Conservation (phyloP, 2,113 vertebrate species). For the Heloderma charlesbogerti region DNA sequence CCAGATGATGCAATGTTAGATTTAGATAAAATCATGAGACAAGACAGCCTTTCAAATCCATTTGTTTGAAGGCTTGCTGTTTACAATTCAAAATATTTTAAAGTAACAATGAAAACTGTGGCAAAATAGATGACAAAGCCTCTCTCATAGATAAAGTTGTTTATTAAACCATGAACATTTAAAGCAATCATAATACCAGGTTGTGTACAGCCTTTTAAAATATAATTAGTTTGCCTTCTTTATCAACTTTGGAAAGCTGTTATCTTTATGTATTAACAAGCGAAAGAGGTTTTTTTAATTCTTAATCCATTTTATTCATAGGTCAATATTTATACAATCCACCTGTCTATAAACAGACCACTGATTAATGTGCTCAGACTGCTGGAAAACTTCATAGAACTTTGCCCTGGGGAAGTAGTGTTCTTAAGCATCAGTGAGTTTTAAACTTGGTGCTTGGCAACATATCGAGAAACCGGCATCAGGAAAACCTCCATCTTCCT, state of each 20-base stretch:
- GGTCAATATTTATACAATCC: slow-evolving; percentile 62
- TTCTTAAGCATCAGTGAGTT: slow-evolving; percentile 55
- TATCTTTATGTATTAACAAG: slow-evolving; percentile 55
- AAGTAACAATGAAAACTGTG: neutral
- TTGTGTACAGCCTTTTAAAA: slow-evolving; percentile 1
- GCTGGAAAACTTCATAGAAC: slow-evolving; percentile 59
- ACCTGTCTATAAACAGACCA: slow-evolving; percentile 55
- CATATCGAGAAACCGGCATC: slow-evolving; percentile 47
- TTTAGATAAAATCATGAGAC: neutral
- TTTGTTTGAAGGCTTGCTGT: slow-evolving; percentile 5
- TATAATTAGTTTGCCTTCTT: slow-evolving; percentile 45
- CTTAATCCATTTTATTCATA: slow-evolving; percentile 64
- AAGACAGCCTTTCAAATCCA: neutral
- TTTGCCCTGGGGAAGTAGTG: slow-evolving; percentile 59
- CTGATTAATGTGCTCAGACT: slow-evolving; percentile 67
- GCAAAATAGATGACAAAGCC: neutral
- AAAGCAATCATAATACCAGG: neutral
- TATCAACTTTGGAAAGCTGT: slow-evolving; percentile 28
- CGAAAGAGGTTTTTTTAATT: slow-evolving; percentile 12
- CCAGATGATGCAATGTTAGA: rapidly evolving
- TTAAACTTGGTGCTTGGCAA: slow-evolving; percentile 52
- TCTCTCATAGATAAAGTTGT: neutral
- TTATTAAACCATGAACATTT: slow-evolving; percentile 2
- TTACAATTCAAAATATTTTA: slow-evolving; percentile 35
- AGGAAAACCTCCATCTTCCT: slow-evolving; percentile 37